Evolutionary conservation across 2,113 vertebrate genomes (phyloP).

Genomic region (Otus sunia): DNA sequence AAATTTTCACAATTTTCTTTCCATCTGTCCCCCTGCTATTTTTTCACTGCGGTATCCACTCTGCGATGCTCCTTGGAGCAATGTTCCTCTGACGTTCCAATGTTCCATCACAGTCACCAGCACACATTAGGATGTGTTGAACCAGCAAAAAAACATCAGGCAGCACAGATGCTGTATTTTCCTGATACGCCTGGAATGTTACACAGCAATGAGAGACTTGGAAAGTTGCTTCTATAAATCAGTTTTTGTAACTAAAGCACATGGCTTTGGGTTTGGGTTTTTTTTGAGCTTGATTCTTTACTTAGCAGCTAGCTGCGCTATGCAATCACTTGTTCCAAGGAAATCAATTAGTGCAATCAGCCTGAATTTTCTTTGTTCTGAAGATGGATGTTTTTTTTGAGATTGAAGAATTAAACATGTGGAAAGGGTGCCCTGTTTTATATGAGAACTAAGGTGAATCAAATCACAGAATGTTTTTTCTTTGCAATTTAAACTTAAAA

Average conservation of each 20-base stretch:
- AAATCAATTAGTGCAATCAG: slow-evolving; percentile 51
- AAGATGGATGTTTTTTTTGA: background rate
- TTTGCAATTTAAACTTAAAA: background rate
- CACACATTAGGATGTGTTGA: background rate
- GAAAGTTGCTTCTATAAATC: slow-evolving; percentile 25
- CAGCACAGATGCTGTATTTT: slow-evolving; percentile 38
- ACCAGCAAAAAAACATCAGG: slow-evolving; percentile 35
- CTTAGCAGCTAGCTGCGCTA: background rate
- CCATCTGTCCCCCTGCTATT: background rate
- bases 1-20: background rate
- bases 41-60: background rate
- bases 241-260: slow-evolving; percentile 7
- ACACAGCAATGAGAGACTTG: background rate
- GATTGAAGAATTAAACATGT: background rate
- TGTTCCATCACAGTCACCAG: slow-evolving; percentile 8
- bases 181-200: background rate
- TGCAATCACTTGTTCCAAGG: slow-evolving; percentile 1
- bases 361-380: slow-evolving; percentile 10
- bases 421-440: background rate
- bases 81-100: background rate
- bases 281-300: background rate
- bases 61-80: background rate
- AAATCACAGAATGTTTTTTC: background rate
- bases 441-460: background rate
- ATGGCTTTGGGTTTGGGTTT: background rate